Evolutionary conservation across 2,797 vertebrate genomes (phyloP), one percentile per base, ranked within the genome.

Genomic region (Netta rufina): DNA sequence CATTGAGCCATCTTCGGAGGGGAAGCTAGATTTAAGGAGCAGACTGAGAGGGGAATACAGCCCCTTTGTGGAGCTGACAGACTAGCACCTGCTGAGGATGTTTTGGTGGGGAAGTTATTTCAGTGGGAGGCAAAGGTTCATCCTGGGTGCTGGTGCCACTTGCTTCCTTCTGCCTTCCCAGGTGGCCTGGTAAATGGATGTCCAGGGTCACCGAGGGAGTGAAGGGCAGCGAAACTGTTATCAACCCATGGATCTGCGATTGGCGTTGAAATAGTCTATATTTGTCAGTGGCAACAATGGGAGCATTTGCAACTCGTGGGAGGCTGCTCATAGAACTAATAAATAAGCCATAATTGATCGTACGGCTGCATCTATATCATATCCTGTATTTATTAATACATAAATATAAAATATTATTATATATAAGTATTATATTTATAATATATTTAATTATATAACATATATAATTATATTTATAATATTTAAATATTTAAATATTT

Each of bases 31-130:
- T 20, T 51, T 76, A 27, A 53, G 36, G 39, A 32, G 20, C 9
- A 71, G 58, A 22, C 25, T 27, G 45, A 64, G 47, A 10, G 12
- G 12, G 25, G 66, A 56, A 28, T 41, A 33, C 4, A 61, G 7
- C 25, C 11, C 45, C 61, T 85, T 45, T 56, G n/a, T 87, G 45
- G 43, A 58, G 22, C 33, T 65, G 70, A 65, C 7, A 24, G 45
- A 61, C 75, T 45, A 39, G 39, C 19, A 38, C 13, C 8, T n/a
- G 27, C 21, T 0, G 0, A 62, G 21, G 8, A 5, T 28, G 6
- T 27, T 72, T 77, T 58, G 75, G 25, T 70, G 27, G 14, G 47
- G 39, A 66, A 13, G 8, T 73, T 19, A 22, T 64, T 33, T 60
- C 30, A 38, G 7, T 64, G 3, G 3, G 53, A 92, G 36, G 21